Evolutionary conservation across 2,888 invertebrate species (phyloP), one percentile per base, ranked within the genome.

Genomic region (Chloroclysta siterata): DNA sequence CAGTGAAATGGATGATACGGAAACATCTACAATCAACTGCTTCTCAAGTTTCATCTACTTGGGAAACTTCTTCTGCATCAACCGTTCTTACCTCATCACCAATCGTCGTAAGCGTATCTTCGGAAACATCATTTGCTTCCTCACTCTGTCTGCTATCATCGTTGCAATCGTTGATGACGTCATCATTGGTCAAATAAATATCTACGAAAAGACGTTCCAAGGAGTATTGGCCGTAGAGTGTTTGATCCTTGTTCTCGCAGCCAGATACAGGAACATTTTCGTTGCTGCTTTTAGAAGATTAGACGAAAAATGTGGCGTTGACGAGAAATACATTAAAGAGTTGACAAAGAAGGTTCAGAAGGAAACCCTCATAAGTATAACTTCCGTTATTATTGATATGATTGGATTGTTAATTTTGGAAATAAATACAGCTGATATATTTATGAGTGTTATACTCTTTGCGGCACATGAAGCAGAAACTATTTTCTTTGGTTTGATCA

Each of bases 401-500:
- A n/a, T 73, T 46, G 80, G 83, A 5, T 66, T 82, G 53, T 69
- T 47, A 14, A 13, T 73, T 0, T 41, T 82, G 0, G 60, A 66
- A 11, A 17, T 66, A 0, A 69, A 75, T 33, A 15, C 51, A 1
- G 71, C 72, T 39, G 42, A 73, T 11, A 66, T 78, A 0, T 13
- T 81, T 6, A 58, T 77, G 0, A 69, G 83, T 0, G 71, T 76
- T 8, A 51, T 86, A 0, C 71, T 78, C 0, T 80, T 81, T 59
- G 76, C 83, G 1, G 84, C 83, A 22, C 84, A 85, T 57, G 87
- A 89, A 65, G 71, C 82, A 0, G 90, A 90, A 72, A 70, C 85
- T 47, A 65, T 78, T 0, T 81, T 88, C 10, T 75, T 80, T 22
- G 72, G 81, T 28, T 66, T 87, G 28, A 42, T 88, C 5, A 79